Base-by-base conservation (phyloP, 2,888 invertebrate species). In the Lottia scabra region DNA sequence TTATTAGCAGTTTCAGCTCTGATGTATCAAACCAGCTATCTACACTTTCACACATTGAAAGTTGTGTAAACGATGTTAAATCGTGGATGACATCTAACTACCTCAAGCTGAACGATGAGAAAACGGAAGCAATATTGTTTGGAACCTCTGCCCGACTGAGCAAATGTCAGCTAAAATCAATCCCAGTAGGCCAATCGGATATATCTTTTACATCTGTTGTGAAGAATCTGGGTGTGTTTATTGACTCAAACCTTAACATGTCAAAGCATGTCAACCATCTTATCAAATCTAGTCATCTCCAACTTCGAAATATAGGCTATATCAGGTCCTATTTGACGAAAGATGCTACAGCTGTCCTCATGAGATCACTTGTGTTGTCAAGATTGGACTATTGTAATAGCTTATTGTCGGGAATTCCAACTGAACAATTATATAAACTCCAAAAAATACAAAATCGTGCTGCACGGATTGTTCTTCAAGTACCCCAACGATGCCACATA, bases 301-400 rank as follows among this genome's bases (percentile, higher is more conserved):
- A 67, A 26, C 67, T 67, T 1, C 23, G 12, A 43, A 67, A 67
- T 45, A 67, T 67, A 15, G 67, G 45, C 19, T 26, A 43, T 27
- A 44, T 67, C 23, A 43, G 67, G 10, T 19, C 43, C 12, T 67
- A 23, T 19, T 23, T 45, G 46, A 46, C 67, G 45, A 38, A 67
- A 45, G 46, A 67, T 23, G 43, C 67, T 45, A 45, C 67, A 16
- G 26, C 43, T 19, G 19, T 46, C 26, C 67, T 45, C 46, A 46
- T 45, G n/a, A n/a, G n/a, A n/a, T 67, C 67, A 19, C 19, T 67
- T n/a, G 46, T 67, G 15, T 16, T 46, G 23, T 38, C 67, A 15
- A 19, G 48, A 46, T 23, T 67, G 16, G 48, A 67, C 45, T 67
- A 67, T 0, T 67, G 48, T 23, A 67, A 48, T 48, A 67, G 67